Base-by-base conservation (phyloP, 2,113 vertebrate genomes). In the Columbina picui region DNA sequence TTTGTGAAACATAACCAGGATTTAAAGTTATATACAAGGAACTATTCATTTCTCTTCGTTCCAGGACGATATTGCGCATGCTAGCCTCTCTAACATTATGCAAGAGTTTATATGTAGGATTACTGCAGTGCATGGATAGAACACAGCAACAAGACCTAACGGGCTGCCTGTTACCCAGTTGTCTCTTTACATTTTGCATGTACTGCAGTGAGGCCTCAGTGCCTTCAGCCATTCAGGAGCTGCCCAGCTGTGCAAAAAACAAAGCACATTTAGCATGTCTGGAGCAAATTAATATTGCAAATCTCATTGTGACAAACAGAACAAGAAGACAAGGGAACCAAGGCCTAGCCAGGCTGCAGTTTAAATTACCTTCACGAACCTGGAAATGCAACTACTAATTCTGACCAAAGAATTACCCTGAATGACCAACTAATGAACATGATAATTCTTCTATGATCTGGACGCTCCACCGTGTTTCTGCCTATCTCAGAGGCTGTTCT, bases 171-270 rank as follows among this genome's bases (percentile, higher is more conserved):
- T 39, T 79, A 68, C 41, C n/a, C 68, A 85, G 65, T 57, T 90
- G 74, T 79, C 79, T 70, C 57, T 71, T 57, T 8, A 47, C 6
- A 71, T 79, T 60, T 60, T 50, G 67, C 8, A 2, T 69, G 20
- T 55, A 18, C 55, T 90, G 41, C 76, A 74, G 55, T 36, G 70
- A 96, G 70, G 67, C 17, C 47, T 93, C 81, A 67, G 53, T 53
- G 63, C 78, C 57, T 87, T 90, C 52, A 84, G 64, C 47, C 83
- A 82, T 41, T 43, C 85, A 77, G 49, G 39, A 91, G 29, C 57
- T 84, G 47, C 55, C 79, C 89, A 80, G 69, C n/a, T 87, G 87
- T 56, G 78, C 36, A 41, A 94, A 94, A 94, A 82, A 16, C 57
- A 89, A 87, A 89, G 57, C 53, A 88, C 49, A 59, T 55, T 78